Percentiles rank a stretch among this genome's conserved stretches.
These are phyloP conservation scores for Metridium senile DNA, from an alignment of 92 coral and sea anemone genomes.

Conservation along the genomic window DNA sequence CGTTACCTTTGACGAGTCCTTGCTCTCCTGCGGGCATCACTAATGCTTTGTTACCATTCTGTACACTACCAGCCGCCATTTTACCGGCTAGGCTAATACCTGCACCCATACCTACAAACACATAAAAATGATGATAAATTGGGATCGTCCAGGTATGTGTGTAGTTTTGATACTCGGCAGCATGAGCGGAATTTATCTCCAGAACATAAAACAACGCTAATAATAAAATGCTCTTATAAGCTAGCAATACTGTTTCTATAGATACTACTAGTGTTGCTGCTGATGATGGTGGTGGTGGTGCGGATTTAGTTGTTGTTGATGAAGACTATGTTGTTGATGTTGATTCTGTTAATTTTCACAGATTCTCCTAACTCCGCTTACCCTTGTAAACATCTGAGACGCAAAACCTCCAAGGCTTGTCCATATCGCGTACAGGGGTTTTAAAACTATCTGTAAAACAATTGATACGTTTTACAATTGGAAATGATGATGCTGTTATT, in stretches of 20 bases:
- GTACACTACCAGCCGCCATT: conserved; percentile 77
- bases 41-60: conserved; percentile 76
- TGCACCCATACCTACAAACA: conserved; percentile 81
- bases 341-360: too few species aligned
- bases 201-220: too few species aligned
- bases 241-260: too few species aligned
- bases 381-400: conserved; percentile 97
- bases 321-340: too few species aligned
- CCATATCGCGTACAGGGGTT: conserved; percentile 82
- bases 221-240: too few species aligned
- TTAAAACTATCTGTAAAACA: conserved; percentile 69
- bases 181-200: too few species aligned
- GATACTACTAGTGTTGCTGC: too few species aligned
- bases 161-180: too few species aligned
- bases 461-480: neutral
- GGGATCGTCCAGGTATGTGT: too few species aligned
- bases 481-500: neutral
- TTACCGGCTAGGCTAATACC: conserved; percentile 87
- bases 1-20: conserved; percentile 79
- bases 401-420: conserved; percentile 87
- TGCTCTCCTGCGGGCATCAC: conserved; percentile 94
- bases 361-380: too few species aligned
- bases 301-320: too few species aligned
- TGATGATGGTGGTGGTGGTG: too few species aligned
- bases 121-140: neutral